A percentile compares a stretch with the other conserved stretches of the same genome.
phyloP scores from a whole-genome alignment of 2,113 vertebrate species.

The Catharus bicknelli region DNA sequence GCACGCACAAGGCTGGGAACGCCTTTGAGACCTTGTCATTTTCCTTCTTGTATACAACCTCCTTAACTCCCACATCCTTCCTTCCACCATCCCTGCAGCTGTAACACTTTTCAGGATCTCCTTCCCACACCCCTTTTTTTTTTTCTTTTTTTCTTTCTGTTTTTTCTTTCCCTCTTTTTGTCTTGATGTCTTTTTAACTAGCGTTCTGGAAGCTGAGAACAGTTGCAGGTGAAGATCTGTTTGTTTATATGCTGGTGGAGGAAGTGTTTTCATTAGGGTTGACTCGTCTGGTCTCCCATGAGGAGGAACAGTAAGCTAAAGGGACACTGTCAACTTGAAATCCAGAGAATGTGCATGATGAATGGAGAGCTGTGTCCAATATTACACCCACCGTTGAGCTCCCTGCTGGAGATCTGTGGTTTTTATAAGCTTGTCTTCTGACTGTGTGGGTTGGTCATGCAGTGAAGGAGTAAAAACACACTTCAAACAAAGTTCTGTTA shows the following conservation, averaged over 20 bases:
- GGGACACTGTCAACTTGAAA: constrained; percentile 49
- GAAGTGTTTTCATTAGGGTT: constrained; percentile 62
- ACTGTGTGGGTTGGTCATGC: constrained; percentile 54
- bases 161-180: neutral
- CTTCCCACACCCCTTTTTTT: neutral
- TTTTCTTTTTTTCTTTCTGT: fast-evolving
- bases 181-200: neutral
- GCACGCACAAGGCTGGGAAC: neutral
- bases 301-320: constrained; percentile 27
- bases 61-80: constrained; percentile 69
- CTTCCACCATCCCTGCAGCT: constrained; percentile 35
- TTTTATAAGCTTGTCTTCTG: constrained; percentile 54
- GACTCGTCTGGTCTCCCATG: neutral
- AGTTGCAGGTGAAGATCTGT: constrained; percentile 45
- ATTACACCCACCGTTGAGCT: constrained; percentile 36
- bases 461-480: constrained; percentile 36
- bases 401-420: constrained; percentile 49
- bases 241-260: constrained; percentile 37
- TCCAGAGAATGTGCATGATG: constrained; percentile 47
- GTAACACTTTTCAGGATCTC: constrained; percentile 54
- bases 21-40: constrained; percentile 50
- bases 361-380: constrained; percentile 51
- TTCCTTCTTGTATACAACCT: constrained; percentile 51
- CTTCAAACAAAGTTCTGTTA: constrained; percentile 59
- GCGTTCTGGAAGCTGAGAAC: neutral